phyloP scores from a whole-genome alignment of 2,113 vertebrate genomes.

The Channa maculata region DNA sequence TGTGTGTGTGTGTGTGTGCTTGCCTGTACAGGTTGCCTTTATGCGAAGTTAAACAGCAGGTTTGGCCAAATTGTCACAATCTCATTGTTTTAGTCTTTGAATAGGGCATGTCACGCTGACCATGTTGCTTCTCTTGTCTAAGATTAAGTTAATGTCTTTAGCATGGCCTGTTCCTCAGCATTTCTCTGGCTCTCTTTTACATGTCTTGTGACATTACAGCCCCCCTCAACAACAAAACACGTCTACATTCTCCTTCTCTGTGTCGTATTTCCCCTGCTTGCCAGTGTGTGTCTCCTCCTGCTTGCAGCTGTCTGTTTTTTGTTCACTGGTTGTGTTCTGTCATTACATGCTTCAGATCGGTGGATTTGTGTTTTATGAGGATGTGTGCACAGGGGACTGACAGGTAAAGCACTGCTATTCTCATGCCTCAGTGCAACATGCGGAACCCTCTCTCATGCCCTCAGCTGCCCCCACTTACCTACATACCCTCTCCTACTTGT shows the following conservation, averaged over 20 bases:
- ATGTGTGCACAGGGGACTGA: conserved; percentile 77
- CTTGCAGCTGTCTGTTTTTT: conserved; percentile 50
- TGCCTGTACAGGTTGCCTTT: conserved; percentile 3
- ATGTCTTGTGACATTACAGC: conserved; percentile 51
- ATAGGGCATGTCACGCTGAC: conserved; percentile 40
- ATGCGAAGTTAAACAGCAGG: conserved; percentile 27
- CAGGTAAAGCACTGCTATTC: conserved; percentile 76
- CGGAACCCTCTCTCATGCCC: conserved; percentile 39
- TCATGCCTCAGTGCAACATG: conserved; percentile 40
- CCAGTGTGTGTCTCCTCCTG: conserved; percentile 41
- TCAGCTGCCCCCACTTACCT: conserved; percentile 19
- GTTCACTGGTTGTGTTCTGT: conserved; percentile 77
- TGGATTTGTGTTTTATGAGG: conserved; percentile 82
- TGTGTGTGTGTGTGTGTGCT: conserved; percentile 13
- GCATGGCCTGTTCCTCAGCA: background rate
- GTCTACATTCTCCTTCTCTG: conserved; percentile 42
- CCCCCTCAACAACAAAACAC: conserved; percentile 45
- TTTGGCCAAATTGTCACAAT: conserved; percentile 19
- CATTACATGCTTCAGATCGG: conserved; percentile 81
- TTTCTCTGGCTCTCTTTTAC: conserved; percentile 34
- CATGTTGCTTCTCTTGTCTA: conserved; percentile 36
- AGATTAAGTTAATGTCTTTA: conserved; percentile 46
- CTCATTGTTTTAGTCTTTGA: conserved; percentile 38
- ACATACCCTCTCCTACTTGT: conserved; percentile 5
- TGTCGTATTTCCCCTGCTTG: conserved; percentile 27